phyloP scores from a whole-genome alignment of 2,797 vertebrate species.

The Taenioides sp. region DNA sequence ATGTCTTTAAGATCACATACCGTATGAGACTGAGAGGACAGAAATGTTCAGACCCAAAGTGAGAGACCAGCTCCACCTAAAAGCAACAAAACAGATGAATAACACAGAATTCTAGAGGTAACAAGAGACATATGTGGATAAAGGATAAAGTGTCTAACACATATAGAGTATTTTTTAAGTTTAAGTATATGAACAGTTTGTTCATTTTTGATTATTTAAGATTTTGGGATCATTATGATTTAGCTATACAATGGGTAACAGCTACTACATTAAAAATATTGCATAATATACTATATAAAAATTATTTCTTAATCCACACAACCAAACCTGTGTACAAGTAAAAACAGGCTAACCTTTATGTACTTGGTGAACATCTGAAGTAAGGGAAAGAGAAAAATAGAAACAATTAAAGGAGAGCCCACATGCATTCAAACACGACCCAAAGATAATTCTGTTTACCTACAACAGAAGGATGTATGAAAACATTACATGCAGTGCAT shows the following conservation, averaged over 20 bases:
- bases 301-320: constrained; percentile 32
- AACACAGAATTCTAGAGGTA: not conserved
- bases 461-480: not conserved
- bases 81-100: constrained; percentile 45
- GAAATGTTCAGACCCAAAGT: constrained; percentile 97
- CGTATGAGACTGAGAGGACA: constrained; percentile 98
- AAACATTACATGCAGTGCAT: not conserved
- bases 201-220: not conserved
- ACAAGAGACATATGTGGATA: not conserved
- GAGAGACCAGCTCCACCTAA: constrained; percentile 94
- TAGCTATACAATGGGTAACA: not conserved
- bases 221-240: not conserved
- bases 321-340: constrained; percentile 66
- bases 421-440: constrained; percentile 50
- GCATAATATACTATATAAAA: not conserved
- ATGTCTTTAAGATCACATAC: constrained; percentile 62
- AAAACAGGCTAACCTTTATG: constrained; percentile 93
- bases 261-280: not conserved
- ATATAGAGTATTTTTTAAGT: no score
- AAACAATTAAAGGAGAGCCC: constrained; percentile 44
- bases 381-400: constrained; percentile 58
- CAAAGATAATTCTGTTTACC: not conserved
- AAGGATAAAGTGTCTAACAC: not conserved
- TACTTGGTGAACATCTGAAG: constrained; percentile 99
- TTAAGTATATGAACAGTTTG: no score